Percentiles rank a stretch among this genome's conserved stretches.
phyloP scores from a whole-genome alignment of 2,113 vertebrate genomes.

The Variabilichromis moorii region DNA sequence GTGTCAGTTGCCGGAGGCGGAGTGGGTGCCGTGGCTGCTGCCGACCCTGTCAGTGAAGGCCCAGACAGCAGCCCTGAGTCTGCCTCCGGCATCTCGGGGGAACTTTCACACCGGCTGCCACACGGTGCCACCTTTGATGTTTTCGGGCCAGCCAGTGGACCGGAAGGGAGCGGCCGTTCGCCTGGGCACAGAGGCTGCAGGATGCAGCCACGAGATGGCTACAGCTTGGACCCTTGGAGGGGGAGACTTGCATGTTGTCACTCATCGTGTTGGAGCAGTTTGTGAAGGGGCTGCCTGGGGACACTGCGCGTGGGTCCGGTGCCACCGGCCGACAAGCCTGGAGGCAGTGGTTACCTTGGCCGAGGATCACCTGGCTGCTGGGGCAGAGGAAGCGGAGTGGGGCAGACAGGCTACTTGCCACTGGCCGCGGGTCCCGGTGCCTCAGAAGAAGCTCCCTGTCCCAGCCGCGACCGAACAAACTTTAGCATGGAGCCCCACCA shows the following conservation, averaged over 20 bases:
- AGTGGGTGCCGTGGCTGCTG: background rate
- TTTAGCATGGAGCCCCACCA: background rate
- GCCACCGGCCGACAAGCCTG: background rate
- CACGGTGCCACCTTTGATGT: background rate
- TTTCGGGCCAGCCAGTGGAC: background rate
- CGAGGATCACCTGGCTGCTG: background rate
- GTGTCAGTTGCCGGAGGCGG: background rate
- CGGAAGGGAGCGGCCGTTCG: background rate
- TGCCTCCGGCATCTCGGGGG: background rate
- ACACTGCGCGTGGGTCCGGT: background rate
- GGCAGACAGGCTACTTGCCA: background rate
- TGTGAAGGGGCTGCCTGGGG: background rate
- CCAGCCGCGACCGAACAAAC: rapidly evolving
- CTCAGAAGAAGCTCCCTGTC: background rate
- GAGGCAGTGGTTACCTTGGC: background rate
- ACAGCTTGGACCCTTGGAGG: background rate
- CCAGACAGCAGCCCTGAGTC: background rate
- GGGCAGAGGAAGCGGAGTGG: background rate
- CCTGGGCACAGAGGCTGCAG: background rate
- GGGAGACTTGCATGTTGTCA: background rate
- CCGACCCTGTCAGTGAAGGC: background rate
- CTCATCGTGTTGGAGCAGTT: background rate
- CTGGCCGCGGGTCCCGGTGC: rapidly evolving
- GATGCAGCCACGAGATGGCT: background rate
- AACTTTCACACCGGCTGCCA: background rate